Percentiles rank a stretch among this genome's conserved stretches.
Conservation (phyloP, 2,888 invertebrate genomes). For the Allacma fusca region DNA sequence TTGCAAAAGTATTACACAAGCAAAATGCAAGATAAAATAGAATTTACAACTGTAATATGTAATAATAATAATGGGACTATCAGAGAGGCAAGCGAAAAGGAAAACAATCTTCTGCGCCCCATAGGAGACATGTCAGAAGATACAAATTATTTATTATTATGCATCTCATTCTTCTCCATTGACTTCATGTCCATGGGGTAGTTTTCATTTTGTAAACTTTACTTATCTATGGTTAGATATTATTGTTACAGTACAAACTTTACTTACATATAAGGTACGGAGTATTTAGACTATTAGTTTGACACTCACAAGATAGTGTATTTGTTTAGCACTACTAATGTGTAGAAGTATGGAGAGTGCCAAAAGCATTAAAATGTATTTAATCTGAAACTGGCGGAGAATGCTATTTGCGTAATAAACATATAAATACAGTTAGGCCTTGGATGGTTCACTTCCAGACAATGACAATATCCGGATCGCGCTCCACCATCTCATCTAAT, state of each 20-base stretch:
- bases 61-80: not conserved
- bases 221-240: too few relatives aligned
- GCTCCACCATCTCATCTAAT: slow-evolving; percentile 82
- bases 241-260: not conserved
- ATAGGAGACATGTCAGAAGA: not conserved
- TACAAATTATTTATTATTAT: slow-evolving; percentile 8
- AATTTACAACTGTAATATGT: slow-evolving; percentile 7
- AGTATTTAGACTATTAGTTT: too few relatives aligned
- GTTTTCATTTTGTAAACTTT: not conserved
- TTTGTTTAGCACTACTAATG: too few relatives aligned
- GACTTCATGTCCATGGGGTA: not conserved
- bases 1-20: slow-evolving; percentile 1
- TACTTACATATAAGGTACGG: too few relatives aligned
- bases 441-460: slow-evolving; percentile 64
- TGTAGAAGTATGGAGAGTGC: too few relatives aligned
- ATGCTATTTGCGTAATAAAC: not conserved
- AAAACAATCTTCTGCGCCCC: not conserved
- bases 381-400: too few relatives aligned
- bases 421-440: not conserved
- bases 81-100: not conserved
- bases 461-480: slow-evolving; percentile 81
- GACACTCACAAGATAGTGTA: too few relatives aligned
- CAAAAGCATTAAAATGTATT: not conserved
- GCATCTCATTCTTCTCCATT: slow-evolving; percentile 10
- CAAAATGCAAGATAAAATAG: not conserved